Evolutionary conservation across 2,113 vertebrate species (phyloP), one percentile per base, ranked within the genome.

Genomic region (Pelusios castaneus): DNA sequence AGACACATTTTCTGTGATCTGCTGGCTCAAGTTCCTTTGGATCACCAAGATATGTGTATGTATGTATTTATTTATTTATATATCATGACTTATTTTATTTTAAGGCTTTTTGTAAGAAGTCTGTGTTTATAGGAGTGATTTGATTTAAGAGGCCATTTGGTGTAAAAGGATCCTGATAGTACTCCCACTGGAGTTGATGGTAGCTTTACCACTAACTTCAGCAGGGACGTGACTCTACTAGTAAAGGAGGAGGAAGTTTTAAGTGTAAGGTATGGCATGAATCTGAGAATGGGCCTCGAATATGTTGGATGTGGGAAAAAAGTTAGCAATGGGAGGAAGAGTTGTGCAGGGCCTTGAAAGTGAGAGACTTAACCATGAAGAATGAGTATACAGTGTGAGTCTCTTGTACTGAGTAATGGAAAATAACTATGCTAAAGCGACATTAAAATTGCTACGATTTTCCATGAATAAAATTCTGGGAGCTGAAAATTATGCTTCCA

Each of bases 401-500:
- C 38, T 89, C 60, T 55, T 77, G 31, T 5, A 2, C 3, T 88
- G 76, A 89, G 27, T 11, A 13, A 11, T 49, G 63, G 82, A 90
- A 79, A 16, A 56, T 4, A 55, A 14, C 49, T 89, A 10, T 0
- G 0, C 10, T 80, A 79, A 91, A 88, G 78, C 0, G 0, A 52
- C 67, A 14, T 29, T 60, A 75, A 63, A 47, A 47, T 91, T 21
- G 58, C 16, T 70, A 81, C 41, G 3, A 2, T 54, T 63, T 94
- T 94, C 63, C 24, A 41, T 43, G 31, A 41, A 24, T 55, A 52
- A 29, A 10, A 73, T 43, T 27, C 41, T 76, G 73, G 22, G 25
- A 76, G 25, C 25, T 45, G 38, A 24, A 76, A 76, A 8, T 76
- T 45, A 76, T 76, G 73, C 73, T 76, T 76, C 41, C 41, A 43